A percentile compares a stretch with the other conserved stretches of the same genome.
Evolutionary conservation across 2,888 invertebrate genomes (phyloP).

Genomic region (Hartigia nigra): DNA sequence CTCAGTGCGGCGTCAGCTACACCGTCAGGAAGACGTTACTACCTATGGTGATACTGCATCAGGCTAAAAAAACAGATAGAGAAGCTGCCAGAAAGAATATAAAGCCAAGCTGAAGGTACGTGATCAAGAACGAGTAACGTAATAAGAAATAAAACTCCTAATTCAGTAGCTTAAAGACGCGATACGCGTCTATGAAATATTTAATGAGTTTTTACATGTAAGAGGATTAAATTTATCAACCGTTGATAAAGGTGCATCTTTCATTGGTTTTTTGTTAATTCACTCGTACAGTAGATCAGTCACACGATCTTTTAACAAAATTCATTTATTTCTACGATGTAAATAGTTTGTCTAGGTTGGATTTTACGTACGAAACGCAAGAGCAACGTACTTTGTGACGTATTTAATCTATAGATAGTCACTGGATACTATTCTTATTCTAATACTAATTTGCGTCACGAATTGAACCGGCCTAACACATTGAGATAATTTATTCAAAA

Average conservation of each 20-base stretch:
- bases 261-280: not conserved
- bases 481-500: not conserved
- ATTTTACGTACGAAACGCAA: not conserved
- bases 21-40: slow-evolving; percentile 11
- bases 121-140: not conserved
- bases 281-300: not conserved
- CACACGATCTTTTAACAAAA: not conserved
- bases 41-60: not conserved
- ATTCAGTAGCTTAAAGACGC: not conserved
- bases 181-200: not conserved
- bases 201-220: not conserved
- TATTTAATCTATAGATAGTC: not conserved
- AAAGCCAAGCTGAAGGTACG: not conserved
- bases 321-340: not conserved
- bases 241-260: not conserved
- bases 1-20: slow-evolving; percentile 16
- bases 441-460: not conserved
- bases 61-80: not conserved
- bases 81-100: not conserved
- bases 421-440: not conserved
- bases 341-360: not conserved
- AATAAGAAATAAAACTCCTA: too few species aligned
- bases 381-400: not conserved
- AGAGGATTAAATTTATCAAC: not conserved
- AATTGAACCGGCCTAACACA: not conserved